Evolutionary conservation across 2,797 vertebrate species (phyloP), one percentile per base, ranked within the genome.

Genomic region (Philypnodon macrostomus): DNA sequence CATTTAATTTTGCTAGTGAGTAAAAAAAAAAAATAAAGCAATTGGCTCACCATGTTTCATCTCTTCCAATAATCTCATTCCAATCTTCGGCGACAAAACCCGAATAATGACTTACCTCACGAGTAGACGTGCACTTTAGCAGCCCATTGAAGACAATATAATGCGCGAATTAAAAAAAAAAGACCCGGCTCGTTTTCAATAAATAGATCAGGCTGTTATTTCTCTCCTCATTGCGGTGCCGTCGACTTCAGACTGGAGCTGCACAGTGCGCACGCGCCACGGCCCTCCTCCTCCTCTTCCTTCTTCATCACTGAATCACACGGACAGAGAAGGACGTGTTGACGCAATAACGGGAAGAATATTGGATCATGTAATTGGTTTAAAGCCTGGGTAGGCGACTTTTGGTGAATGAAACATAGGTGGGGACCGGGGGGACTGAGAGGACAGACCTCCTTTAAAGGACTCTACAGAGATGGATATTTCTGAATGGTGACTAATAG

Each of bases 231-330:
- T 71, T 75, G 70, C 77, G 56, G 75, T 54, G 48, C 61, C 15
- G 79, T 67, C 67, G 67, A 67, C 69, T 65, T 59, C 66, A 70
- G 78, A 77, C 63, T 53, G 61, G 53, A 70, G 81, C 84, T 89
- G 88, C 86, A 87, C 84, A 53, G 83, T 89, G 88, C 86, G 87
- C 84, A 53, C 88, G 89, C 89, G n/a, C 19, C 49, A 58, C 62
- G 55, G 60, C 68, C 64, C 58, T 50, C 53, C 63, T 36, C 16
- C 39, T 15, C 46, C 24, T 14, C 46, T 44, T 39, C 27, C 35
- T 5, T 23, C 44, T 5, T 27, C 19, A 2, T 29, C 26, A 30
- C 17, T 17, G 34, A 15, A 33, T 48, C 27, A n/a, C 7, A 32
- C 32, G 26, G 29, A 13, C 1, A n/a, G 6, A 16, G 7, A 35